These are phyloP conservation scores for Tachyglossus aculeatus DNA, from an alignment of 2,797 vertebrate genomes.

Conservation along the genomic window DNA sequence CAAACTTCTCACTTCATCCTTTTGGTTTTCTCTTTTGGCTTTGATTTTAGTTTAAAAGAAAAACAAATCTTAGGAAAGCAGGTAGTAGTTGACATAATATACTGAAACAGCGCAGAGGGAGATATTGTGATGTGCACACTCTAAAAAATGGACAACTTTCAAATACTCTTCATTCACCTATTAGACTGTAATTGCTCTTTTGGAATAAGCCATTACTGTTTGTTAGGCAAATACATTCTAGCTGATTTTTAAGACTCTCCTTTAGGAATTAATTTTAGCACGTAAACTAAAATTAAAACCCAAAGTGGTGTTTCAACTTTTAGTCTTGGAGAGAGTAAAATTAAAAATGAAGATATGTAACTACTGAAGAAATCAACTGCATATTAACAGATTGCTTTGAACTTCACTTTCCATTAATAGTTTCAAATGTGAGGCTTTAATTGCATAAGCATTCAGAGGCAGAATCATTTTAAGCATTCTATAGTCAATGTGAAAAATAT, in stretches of 20 bases:
- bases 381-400: too few species aligned
- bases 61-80: conserved; percentile 3
- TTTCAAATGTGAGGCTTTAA: too few species aligned
- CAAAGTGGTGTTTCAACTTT: too few species aligned
- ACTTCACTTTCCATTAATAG: too few species aligned
- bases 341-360: too few species aligned
- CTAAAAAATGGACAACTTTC: not conserved
- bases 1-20: not conserved
- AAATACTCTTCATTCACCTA: conserved; percentile 20
- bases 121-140: not conserved
- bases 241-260: not conserved
- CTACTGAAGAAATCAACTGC: too few species aligned
- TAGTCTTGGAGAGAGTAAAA: too few species aligned
- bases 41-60: conserved; percentile 27
- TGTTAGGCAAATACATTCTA: not conserved
- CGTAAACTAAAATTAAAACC: too few species aligned
- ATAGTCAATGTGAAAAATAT: too few species aligned
- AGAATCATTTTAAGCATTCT: too few species aligned
- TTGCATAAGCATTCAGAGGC: too few species aligned
- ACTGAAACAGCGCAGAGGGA: conserved; percentile 14
- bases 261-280: too few species aligned
- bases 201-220: conserved; percentile 5
- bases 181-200: conserved; percentile 12
- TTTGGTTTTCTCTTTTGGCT: not conserved
- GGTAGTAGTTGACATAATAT: conserved; percentile 3